Evolutionary conservation across 2,113 vertebrate species (phyloP), one percentile per base, ranked within the genome.

Genomic region (Neodon shergylaensis): DNA sequence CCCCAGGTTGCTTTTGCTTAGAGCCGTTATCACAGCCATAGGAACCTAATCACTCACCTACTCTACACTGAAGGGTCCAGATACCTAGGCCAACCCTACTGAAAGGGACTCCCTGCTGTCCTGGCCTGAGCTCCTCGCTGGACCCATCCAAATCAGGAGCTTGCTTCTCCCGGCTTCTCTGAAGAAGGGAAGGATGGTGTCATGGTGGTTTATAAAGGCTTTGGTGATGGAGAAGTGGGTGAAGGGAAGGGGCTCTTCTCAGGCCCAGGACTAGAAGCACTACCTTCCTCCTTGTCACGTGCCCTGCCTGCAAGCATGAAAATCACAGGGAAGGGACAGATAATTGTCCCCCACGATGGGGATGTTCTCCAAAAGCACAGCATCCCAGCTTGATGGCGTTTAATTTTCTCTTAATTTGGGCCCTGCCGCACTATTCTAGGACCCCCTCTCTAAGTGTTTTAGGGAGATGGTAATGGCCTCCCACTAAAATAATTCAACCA

Each of bases 401-500:
- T 98, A 98, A 98, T 98, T 98, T 98, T 98, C 98, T 97, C 98
- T 98, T 99, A 98, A 99, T 99, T 99, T 98, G 97, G 97, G 98
- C 98, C 96, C 97, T 96, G 96, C 88, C 90, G 95, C 94, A 95
- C 93, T 54, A 91, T 96, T 97, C 98, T 98, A 98, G 98, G 98
- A 98, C 98, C 83, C 97, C 74, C 74, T 17, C 98, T 98, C 12
- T 97, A 98, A 98, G 98, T 97, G 98, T 98, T 99, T 99, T 98
- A 98, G 98, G 98, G 98, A 98, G 98, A 98, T 93, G 97, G 98
- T 99, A 98, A 99, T 98, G 98, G 98, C 98, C 98, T 98, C 94
- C 97, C 96, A 98, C 98, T 98, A 98, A 99, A 99, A 99, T 99
- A 99, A 99, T 98, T 99, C 98, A 99, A 98, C 98, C 98, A 98